These are phyloP conservation scores for Porites australiensis DNA, from an alignment of 64 coral and sea anemone genomes.

Conservation along the genomic window DNA sequence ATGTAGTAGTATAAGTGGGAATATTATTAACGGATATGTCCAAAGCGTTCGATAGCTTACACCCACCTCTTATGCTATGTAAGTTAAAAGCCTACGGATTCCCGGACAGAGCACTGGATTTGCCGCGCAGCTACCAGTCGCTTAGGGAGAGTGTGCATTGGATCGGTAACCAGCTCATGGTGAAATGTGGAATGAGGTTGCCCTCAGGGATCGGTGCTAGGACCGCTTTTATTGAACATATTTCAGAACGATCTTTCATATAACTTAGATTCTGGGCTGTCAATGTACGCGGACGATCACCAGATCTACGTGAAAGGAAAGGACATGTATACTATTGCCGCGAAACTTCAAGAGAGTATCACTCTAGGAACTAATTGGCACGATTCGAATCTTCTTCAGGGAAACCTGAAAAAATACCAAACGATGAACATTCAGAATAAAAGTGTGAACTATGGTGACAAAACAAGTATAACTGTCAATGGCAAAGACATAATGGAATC, in stretches of 20 bases:
- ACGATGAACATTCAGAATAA: no score
- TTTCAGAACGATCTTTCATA: slow-evolving; percentile 32
- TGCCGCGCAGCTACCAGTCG: not conserved
- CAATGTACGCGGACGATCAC: not conserved
- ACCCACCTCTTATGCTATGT: slow-evolving; percentile 19
- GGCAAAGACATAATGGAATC: no score
- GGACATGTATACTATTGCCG: not conserved
- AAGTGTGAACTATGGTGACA: no score
- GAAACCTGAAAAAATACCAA: no score
- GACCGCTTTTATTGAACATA: slow-evolving; percentile 12
- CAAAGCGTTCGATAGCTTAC: slow-evolving; percentile 25
- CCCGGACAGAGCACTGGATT: not conserved
- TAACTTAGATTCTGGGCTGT: not conserved
- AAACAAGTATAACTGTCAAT: no score
- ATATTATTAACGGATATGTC: slow-evolving; percentile 29
- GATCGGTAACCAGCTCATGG: not conserved
- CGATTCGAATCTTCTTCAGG: no score
- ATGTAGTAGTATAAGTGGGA: slow-evolving; percentile 14
- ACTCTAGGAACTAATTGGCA: no score
- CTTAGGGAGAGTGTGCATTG: not conserved
- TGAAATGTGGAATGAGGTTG: not conserved
- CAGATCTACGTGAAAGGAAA: slow-evolving; percentile 6
- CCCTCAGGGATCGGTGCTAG: not conserved
- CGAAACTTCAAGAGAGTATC: no score
- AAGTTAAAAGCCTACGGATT: slow-evolving; percentile 22